phyloP scores from a whole-genome alignment of 2,113 vertebrate species.

The Sinocyclocheilus anshuiensis region DNA sequence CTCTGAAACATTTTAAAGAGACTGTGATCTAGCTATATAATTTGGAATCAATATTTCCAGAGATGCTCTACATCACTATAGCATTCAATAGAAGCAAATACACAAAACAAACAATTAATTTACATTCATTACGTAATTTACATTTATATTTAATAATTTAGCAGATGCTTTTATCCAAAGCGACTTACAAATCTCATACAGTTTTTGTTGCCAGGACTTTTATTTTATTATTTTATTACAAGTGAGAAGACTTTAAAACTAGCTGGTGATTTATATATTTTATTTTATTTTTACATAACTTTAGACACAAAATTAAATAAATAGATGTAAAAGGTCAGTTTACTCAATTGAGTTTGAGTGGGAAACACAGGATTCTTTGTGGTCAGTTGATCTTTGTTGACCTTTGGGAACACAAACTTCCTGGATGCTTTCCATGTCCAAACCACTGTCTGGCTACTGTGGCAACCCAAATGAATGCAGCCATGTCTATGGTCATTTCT shows the following conservation, averaged over 20 bases:
- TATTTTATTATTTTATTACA: background rate
- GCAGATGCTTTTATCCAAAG: too few relatives aligned
- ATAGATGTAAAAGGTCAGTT: background rate
- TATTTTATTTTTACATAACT: too few relatives aligned
- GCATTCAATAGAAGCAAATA: too few relatives aligned
- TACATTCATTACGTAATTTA: too few relatives aligned
- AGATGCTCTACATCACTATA: too few relatives aligned
- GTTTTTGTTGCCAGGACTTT: too few relatives aligned
- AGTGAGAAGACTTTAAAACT: background rate
- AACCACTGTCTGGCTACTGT: conserved; percentile 32
- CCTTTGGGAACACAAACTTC: conserved; percentile 26
- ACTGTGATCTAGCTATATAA: too few relatives aligned
- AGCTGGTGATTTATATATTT: background rate
- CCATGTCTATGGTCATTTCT: conserved; percentile 2
- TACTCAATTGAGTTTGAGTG: background rate
- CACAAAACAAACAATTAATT: too few relatives aligned
- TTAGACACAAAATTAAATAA: background rate
- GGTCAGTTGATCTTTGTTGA: conserved; percentile 30
- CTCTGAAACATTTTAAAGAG: too few relatives aligned
- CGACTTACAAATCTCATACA: too few relatives aligned
- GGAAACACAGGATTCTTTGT: conserved; percentile 30
- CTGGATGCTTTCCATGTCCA: conserved; percentile 17
- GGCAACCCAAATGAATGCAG: conserved; percentile 32
- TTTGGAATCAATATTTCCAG: too few relatives aligned
- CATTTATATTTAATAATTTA: too few relatives aligned